Evolutionary conservation across 2,113 vertebrate species (phyloP).

Genomic region (Callithrix jacchus): DNA sequence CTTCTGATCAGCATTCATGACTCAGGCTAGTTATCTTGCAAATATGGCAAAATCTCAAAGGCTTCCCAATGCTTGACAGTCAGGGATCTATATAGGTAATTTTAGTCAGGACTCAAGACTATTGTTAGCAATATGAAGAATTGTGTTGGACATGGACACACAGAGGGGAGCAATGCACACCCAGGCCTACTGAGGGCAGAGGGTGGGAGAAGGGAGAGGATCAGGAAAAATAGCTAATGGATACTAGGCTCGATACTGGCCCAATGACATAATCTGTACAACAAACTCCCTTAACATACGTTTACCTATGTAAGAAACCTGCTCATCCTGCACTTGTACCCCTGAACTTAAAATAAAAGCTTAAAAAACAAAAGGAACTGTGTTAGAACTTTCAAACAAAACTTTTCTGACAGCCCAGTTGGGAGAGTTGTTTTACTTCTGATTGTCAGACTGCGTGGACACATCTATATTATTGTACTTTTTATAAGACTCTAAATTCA

Average conservation of each 20-base stretch:
- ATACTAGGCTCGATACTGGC: too few relatives aligned
- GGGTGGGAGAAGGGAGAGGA: too few relatives aligned
- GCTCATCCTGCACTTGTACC: too few relatives aligned
- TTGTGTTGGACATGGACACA: neutral
- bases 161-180: too few relatives aligned
- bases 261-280: too few relatives aligned
- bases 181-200: too few relatives aligned
- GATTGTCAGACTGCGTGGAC: neutral
- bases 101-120: neutral
- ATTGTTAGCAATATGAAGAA: neutral
- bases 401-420: neutral
- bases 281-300: too few relatives aligned
- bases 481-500: neutral
- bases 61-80: neutral
- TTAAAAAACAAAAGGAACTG: neutral
- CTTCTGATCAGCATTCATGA: neutral
- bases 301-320: too few relatives aligned
- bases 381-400: slow-evolving; percentile 5
- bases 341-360: too few relatives aligned
- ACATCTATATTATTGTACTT: neutral
- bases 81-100: neutral
- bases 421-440: neutral
- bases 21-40: neutral
- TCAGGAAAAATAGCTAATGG: too few relatives aligned
- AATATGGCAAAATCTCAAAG: neutral